Base-by-base conservation (phyloP, 2,888 invertebrate species). In the Antitype chi region DNA sequence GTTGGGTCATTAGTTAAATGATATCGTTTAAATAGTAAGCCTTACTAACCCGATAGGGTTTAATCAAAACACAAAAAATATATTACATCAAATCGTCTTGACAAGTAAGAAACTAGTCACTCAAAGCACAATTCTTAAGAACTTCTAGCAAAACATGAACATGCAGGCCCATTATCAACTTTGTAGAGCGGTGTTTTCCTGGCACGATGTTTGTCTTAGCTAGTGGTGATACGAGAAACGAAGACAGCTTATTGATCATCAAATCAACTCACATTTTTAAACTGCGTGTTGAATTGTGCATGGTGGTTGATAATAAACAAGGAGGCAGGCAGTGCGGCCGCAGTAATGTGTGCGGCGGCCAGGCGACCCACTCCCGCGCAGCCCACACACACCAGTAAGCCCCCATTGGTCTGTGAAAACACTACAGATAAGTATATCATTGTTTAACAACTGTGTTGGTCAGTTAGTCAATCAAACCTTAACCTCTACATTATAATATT, bases 361-460 rank as follows among this genome's bases (percentile, higher is more conserved):
- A 98, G 97, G 57, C 99, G 97, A 0, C 99, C 99, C 69, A 97
- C 97, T 63, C 99, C 99, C 52, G 98, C 97, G 85, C 98, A 97
- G 0, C 99, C 99, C 85, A 98, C 97, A 82, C 98, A 94, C 59
- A 98, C 96, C n/a, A 98, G 91, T 53, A 98, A 97, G 0, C 98
- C 98, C 20, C 95, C 95, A 76, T 92, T 92, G 15, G 89, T 85
- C 94, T 96, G 86, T 1, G 67, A 82, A 57, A 28, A 70, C 15
- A 72, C 5, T 32, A 59, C 1, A 25, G 2, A 43, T 25, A 71
- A 55, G 38, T 28, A n/a, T 13, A 77, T 59, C 13, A 47, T n/a
- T 49, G 49, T 38, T 28, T 60, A 8, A 28, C 3, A 57, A 55
- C 25, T 2, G 20, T 52, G 15, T 28, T 38, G n/a, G n/a, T n/a